A percentile compares a stretch with the other conserved stretches of the same genome.
Conservation (phyloP, 2,888 invertebrate genomes). For the Patella pellucida region DNA sequence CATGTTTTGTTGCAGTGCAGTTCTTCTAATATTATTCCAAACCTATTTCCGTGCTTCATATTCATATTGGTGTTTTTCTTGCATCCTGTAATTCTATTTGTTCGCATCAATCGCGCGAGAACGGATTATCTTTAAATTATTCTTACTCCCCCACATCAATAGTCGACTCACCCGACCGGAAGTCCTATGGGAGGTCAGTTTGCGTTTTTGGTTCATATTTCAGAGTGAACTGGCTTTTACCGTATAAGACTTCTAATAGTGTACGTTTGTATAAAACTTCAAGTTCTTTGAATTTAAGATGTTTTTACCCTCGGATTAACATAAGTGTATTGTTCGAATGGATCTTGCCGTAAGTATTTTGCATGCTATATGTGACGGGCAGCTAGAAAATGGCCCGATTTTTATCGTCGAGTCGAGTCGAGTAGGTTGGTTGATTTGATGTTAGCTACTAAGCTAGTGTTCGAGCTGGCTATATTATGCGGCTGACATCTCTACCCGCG, state of each 20-base stretch:
- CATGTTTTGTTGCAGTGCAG: conserved; percentile 18
- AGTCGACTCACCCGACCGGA: conserved; percentile 32
- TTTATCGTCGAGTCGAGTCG: not conserved
- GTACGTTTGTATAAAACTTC: not conserved
- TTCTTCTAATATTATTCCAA: conserved; percentile 9
- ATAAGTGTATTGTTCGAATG: not conserved
- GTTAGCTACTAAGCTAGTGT: too few relatives aligned
- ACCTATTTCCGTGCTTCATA: too few relatives aligned
- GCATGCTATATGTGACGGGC: not conserved
- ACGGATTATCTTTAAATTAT: not conserved
- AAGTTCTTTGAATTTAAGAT: not conserved
- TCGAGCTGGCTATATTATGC: too few relatives aligned
- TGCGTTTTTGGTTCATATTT: conserved; percentile 27
- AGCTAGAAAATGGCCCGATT: not conserved
- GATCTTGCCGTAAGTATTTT: not conserved
- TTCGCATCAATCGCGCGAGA: too few relatives aligned
- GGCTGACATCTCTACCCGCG: conserved; percentile 3
- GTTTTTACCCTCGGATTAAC: not conserved
- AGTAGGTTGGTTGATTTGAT: too few relatives aligned
- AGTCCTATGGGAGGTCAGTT: conserved; percentile 36
- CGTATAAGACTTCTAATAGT: conserved; percentile 7
- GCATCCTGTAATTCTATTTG: too few relatives aligned
- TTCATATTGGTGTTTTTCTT: too few relatives aligned
- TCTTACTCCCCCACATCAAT: conserved; percentile 19
- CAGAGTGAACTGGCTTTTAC: conserved; percentile 14